Evolutionary conservation across 1,140 invertebrate species (phyloP).

Genomic region (Aphidius gifuensis): DNA sequence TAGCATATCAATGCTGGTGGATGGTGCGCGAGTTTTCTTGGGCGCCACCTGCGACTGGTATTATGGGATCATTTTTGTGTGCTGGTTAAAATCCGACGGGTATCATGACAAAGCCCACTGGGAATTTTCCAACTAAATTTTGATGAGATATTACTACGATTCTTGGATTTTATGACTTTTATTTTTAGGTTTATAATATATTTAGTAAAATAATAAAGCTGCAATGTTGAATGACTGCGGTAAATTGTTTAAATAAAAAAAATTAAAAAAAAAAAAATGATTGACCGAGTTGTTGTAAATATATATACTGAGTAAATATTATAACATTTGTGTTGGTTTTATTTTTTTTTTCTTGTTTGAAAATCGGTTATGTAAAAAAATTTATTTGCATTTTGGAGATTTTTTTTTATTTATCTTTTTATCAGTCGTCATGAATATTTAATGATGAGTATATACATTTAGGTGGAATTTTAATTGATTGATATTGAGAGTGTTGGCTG

Average conservation of each 20-base stretch:
- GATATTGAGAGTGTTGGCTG: too few species aligned
- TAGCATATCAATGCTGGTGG: slow-evolving; percentile 58
- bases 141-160: slow-evolving; percentile 27
- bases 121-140: slow-evolving; percentile 34
- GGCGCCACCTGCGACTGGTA: slow-evolving; percentile 52
- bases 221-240: too few species aligned
- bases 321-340: too few species aligned
- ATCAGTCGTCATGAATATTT: too few species aligned
- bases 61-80: slow-evolving; percentile 48
- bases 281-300: background rate
- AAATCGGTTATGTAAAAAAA: too few species aligned
- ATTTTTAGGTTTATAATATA: too few species aligned
- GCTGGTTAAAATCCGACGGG: slow-evolving; percentile 2
- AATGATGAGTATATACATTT: too few species aligned
- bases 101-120: slow-evolving; percentile 23
- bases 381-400: background rate
- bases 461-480: too few species aligned
- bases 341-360: too few species aligned
- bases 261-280: too few species aligned
- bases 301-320: background rate
- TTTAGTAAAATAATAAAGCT: too few species aligned
- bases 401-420: slow-evolving; percentile 1
- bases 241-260: too few species aligned
- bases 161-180: background rate
- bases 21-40: slow-evolving; percentile 43